Conservation (phyloP, 2,888 invertebrate species). For the Mythimna loreyi region DNA sequence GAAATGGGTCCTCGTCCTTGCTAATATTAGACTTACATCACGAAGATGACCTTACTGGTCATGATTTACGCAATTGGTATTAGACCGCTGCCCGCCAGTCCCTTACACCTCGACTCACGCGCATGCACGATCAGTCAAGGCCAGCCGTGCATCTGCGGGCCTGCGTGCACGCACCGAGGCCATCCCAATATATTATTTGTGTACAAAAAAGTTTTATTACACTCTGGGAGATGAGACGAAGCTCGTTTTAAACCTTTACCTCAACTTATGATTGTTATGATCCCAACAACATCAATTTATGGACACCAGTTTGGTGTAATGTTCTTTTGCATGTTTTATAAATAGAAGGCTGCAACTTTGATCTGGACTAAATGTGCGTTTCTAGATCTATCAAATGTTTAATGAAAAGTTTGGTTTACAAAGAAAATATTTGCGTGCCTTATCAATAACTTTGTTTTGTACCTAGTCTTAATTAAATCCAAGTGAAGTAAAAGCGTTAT, state of each 20-base stretch:
- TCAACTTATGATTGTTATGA: conserved; percentile 40
- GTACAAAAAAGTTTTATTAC: conserved; percentile 69
- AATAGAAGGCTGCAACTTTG: conserved; percentile 9
- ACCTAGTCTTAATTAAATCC: too few species aligned
- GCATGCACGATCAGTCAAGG: conserved; percentile 71
- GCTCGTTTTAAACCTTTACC: conserved; percentile 49
- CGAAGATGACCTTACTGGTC: conserved; percentile 16
- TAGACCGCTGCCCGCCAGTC: conserved; percentile 50
- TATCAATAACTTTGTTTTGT: too few species aligned
- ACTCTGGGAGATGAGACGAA: conserved; percentile 51
- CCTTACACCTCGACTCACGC: conserved; percentile 53
- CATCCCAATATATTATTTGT: conserved; percentile 72
- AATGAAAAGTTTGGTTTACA: too few species aligned
- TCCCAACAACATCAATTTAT: conserved; percentile 19
- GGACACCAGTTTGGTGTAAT: conserved; percentile 13
- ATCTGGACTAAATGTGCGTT: neutral
- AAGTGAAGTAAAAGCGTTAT: too few species aligned
- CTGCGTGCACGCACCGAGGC: conserved; percentile 66
- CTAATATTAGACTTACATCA: conserved; percentile 18
- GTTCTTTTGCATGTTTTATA: conserved; percentile 19
- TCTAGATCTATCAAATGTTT: too few species aligned
- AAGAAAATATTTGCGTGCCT: too few species aligned
- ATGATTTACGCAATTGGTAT: conserved; percentile 23
- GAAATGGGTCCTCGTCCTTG: neutral
- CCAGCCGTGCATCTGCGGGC: conserved; percentile 71